These are phyloP conservation scores for Papilio dardanus DNA, from an alignment of 1,140 invertebrate genomes.

Conservation along the genomic window DNA sequence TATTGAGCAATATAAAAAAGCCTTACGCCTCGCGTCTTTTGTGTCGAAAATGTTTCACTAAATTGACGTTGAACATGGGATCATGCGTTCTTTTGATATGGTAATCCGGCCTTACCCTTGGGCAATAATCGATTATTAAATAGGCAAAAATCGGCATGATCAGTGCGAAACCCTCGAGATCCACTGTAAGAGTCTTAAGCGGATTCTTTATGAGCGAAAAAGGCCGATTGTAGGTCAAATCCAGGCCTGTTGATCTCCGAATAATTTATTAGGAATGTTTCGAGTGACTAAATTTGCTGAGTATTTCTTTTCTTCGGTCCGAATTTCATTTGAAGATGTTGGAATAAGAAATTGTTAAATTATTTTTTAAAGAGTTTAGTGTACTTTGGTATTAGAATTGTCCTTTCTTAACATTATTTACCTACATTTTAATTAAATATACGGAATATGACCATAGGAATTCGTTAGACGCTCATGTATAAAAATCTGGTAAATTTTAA, in stretches of 20 bases:
- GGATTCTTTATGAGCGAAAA: conserved; percentile 59
- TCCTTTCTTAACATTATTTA: too few relatives aligned
- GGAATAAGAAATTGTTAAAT: neutral
- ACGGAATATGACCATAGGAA: too few relatives aligned
- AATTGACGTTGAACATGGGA: conserved; percentile 71
- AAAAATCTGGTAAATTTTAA: neutral
- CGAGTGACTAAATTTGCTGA: conserved; percentile 25
- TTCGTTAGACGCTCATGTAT: neutral
- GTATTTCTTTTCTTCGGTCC: neutral
- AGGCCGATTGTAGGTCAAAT: conserved; percentile 47
- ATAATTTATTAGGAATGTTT: conserved; percentile 37
- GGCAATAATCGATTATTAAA: conserved; percentile 76
- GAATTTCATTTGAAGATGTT: neutral
- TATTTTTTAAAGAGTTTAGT: neutral
- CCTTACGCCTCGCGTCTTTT: conserved; percentile 54
- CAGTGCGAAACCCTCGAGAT: conserved; percentile 54
- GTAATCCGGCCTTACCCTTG: conserved; percentile 65
- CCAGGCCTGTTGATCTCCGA: conserved; percentile 42
- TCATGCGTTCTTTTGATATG: conserved; percentile 76
- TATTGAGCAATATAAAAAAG: conserved; percentile 56
- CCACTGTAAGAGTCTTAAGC: conserved; percentile 54
- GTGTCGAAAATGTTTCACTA: conserved; percentile 62
- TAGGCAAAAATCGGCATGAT: conserved; percentile 67
- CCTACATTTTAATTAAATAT: too few relatives aligned
- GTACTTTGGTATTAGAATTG: neutral